phyloP scores from a whole-genome alignment of 2,797 vertebrate species.

The Rhyacichthys aspro region DNA sequence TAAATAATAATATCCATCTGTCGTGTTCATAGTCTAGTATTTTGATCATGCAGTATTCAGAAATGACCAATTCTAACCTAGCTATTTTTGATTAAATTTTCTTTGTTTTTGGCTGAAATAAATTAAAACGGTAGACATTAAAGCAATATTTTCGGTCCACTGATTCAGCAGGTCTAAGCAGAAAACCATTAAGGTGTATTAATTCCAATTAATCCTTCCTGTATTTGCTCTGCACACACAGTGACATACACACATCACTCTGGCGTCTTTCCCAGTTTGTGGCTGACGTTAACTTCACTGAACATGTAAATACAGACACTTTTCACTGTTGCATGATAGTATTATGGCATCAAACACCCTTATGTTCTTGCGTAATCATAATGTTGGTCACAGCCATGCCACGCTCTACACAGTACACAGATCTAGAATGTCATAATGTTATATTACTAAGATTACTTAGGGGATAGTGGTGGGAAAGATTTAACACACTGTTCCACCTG shows the following conservation, averaged over 20 bases:
- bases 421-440: too few relatives aligned
- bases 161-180: not conserved
- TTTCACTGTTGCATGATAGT: conserved; percentile 42
- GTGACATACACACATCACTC: conserved; percentile 6
- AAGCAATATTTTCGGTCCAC: conserved; percentile 9
- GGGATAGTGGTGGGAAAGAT: too few relatives aligned
- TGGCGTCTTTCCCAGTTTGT: not conserved
- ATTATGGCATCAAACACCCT: conserved; percentile 50
- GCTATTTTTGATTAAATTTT: too few relatives aligned
- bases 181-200: conserved; percentile 1
- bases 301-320: conserved; percentile 43
- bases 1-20: conserved; percentile 2
- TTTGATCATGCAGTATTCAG: not conserved
- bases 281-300: conserved; percentile 29
- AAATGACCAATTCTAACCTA: too few relatives aligned
- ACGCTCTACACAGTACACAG: too few relatives aligned
- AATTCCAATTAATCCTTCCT: conserved; percentile 4
- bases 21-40: not conserved
- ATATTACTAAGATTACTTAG: too few relatives aligned
- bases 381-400: conserved; percentile 12
- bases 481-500: too few relatives aligned
- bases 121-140: not conserved
- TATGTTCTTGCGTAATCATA: conserved; percentile 31
- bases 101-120: too few relatives aligned
- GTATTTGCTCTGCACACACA: not conserved